Conservation (phyloP, 2,797 vertebrate species). For the Nyctalus aviator region DNA sequence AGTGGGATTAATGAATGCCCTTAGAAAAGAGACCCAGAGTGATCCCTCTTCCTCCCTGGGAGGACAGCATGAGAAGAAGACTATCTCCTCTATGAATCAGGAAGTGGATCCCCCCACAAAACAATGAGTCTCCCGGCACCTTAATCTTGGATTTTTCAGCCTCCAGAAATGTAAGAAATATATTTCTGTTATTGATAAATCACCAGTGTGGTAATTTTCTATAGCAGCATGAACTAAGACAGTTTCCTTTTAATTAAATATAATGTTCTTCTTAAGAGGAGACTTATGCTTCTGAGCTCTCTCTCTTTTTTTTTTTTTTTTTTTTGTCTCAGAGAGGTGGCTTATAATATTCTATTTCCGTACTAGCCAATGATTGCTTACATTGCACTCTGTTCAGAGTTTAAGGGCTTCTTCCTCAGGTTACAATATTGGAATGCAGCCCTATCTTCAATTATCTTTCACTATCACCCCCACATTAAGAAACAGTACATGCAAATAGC, state of each 20-base stretch:
- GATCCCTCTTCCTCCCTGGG: neutral
- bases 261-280: constrained; percentile 24
- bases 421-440: neutral
- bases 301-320: neutral
- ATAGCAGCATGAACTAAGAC: neutral
- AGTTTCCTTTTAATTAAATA: constrained; percentile 43
- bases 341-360: neutral
- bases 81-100: neutral
- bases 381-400: neutral
- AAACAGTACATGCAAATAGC: neutral
- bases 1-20: neutral
- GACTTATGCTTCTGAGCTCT: neutral
- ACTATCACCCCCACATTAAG: neutral
- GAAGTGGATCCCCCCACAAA: neutral
- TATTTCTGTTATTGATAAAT: neutral
- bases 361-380: neutral
- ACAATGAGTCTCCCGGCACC: neutral
- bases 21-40: neutral
- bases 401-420: neutral
- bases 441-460: neutral
- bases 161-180: neutral
- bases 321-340: neutral
- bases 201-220: neutral
- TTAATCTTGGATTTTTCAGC: neutral
- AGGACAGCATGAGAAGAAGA: neutral